Base-by-base conservation (phyloP, 2,888 invertebrate species). In the Hofmannophila pseudospretella region DNA sequence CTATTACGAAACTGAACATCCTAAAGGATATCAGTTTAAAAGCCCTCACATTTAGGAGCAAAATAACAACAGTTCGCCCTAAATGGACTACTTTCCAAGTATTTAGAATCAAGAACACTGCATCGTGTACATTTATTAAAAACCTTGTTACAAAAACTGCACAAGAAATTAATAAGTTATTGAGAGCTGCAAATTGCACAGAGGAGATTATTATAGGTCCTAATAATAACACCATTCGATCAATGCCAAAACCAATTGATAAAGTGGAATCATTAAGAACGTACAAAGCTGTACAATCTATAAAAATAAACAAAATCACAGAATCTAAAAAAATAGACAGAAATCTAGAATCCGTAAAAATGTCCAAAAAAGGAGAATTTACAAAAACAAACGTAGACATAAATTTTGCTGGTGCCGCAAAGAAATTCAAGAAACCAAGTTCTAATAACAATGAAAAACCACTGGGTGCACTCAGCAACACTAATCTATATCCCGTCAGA, bases 401-500 rank as follows among this genome's bases (percentile, higher is more conserved):
- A 16, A 3, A 4, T 5, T 4, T 3, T 5, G 3, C 16, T 16
- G 16, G 3, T 16, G 16, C 16, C 3, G 3, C 5, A 5, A 16
- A 16, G 16, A 16, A 16, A 16, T 11, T 3, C 10, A 11, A 11
- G 38, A 39, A 27, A 38, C 28, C 39, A 2, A 43, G 28, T 23
- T 16, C 36, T 4, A 36, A 31, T 3, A 45, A 44, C 36, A 45
- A 44, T 37, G 36, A 41, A 23, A 20, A 28, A n/a, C 38, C 58
- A 13, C 9, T 63, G n/a, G 41, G 62, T 35, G 49, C 62, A 2
- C 58, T 63, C 28, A 47, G 43, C 5, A 70, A 68, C 47, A 66
- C 51, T 0, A 63, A 66, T 36, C 34, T 67, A 11, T 64, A 57
- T 39, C 64, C 63, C 2, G 11, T 61, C 0, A 64, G 58, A 51